phyloP scores from a whole-genome alignment of 1,140 invertebrate species.

The Platorchestia sp. region DNA sequence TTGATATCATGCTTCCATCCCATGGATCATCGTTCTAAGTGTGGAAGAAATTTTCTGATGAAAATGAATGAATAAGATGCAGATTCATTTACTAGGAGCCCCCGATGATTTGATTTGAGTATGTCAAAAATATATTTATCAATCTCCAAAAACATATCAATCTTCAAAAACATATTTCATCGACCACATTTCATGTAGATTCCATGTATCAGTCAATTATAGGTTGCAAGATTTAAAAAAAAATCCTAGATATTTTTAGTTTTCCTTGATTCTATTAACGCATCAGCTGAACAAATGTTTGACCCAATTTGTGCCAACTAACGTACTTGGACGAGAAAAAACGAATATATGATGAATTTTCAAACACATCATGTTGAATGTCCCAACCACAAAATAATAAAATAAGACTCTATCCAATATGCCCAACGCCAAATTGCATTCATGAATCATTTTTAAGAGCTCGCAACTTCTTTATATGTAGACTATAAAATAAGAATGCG shows the following conservation, averaged over 20 bases:
- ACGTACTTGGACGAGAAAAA: too few relatives aligned
- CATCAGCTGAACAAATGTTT: not conserved
- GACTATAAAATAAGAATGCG: not conserved
- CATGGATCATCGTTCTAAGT: not conserved
- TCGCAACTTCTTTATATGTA: not conserved
- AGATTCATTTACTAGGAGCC: too few relatives aligned
- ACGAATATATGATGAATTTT: not conserved
- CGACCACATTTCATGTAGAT: too few relatives aligned
- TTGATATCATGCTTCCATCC: not conserved
- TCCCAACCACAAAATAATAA: not conserved
- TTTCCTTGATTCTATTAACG: not conserved
- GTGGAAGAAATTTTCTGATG: not conserved
- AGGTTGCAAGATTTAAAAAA: too few relatives aligned
- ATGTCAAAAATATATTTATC: too few relatives aligned
- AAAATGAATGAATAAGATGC: too few relatives aligned
- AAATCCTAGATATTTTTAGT: too few relatives aligned
- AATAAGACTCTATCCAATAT: not conserved
- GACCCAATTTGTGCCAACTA: too few relatives aligned
- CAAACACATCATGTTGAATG: not conserved
- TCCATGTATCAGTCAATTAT: too few relatives aligned
- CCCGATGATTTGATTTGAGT: too few relatives aligned
- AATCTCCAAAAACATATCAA: too few relatives aligned
- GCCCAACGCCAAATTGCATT: not conserved
- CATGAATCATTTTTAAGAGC: not conserved
- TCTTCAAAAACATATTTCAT: too few relatives aligned